Evolutionary conservation across 1,140 invertebrate genomes (phyloP).

Genomic region (Macrocentrus cingulum): DNA sequence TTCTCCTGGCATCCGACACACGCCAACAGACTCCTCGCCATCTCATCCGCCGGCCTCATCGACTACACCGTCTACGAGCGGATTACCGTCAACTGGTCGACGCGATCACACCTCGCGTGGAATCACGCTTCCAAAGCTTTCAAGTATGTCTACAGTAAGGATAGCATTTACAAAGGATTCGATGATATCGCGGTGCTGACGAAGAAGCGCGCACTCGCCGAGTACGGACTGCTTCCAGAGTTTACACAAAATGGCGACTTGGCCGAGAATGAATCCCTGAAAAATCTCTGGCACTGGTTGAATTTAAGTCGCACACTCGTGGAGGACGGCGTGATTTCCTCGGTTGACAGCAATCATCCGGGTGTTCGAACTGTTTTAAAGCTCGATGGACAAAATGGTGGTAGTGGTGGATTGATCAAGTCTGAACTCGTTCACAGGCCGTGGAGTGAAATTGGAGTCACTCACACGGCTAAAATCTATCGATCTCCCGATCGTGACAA

Average conservation of each 20-base stretch:
- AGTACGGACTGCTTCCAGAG: slow-evolving; percentile 74
- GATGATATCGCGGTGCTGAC: slow-evolving; percentile 77
- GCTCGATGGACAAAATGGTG: slow-evolving; percentile 46
- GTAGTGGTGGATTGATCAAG: slow-evolving; percentile 46
- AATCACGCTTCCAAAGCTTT: slow-evolving; percentile 71
- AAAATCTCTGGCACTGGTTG: slow-evolving; percentile 75
- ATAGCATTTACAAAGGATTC: slow-evolving; percentile 61
- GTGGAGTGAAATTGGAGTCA: slow-evolving; percentile 55
- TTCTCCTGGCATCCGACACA: slow-evolving; percentile 84
- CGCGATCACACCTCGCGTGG: slow-evolving; percentile 72
- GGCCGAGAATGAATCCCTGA: slow-evolving; percentile 66
- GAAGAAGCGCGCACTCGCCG: slow-evolving; percentile 68
- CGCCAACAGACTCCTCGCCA: slow-evolving; percentile 74
- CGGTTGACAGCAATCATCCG: slow-evolving; percentile 66
- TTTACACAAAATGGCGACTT: slow-evolving; percentile 66
- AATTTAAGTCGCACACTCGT: slow-evolving; percentile 71
- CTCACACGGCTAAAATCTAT: slow-evolving; percentile 53
- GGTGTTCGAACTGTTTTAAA: slow-evolving; percentile 64
- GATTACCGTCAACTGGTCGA: slow-evolving; percentile 79
- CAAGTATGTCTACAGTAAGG: slow-evolving; percentile 62
- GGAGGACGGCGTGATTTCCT: slow-evolving; percentile 66
- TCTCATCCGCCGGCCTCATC: slow-evolving; percentile 66
- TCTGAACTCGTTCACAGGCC: slow-evolving; percentile 49
- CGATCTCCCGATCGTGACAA: slow-evolving; percentile 77
- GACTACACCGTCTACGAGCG: slow-evolving; percentile 80